Base-by-base conservation (phyloP, 2,113 vertebrate genomes). In the Echinops telfairi region DNA sequence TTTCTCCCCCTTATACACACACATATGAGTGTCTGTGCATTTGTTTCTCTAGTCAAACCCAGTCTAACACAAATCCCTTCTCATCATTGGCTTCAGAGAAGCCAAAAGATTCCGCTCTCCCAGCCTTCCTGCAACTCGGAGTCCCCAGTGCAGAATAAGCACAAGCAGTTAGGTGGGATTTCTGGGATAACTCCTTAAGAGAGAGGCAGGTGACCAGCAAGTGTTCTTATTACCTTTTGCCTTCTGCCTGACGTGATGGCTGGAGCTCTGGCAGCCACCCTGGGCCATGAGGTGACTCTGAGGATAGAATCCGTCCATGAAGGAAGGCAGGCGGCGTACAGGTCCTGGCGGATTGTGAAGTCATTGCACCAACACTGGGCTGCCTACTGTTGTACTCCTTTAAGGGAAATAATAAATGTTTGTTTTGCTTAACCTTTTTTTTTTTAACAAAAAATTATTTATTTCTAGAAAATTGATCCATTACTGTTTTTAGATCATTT, bases 361-460 rank as follows among this genome's bases (percentile, higher is more conserved):
- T 70, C 68, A 12, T 76, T 80, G 53, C 16, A 53, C 16, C 47
- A 31, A 43, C 43, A 60, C 60, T 33, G 47, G 76, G n/a, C 80
- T 40, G 47, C 75, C 47, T 58, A 68, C 66, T n/a, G 2, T 79
- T 58, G 4, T 27, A 43, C 68, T 58, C 83, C 29, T 76, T 53
- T 57, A 36, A 89, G 14, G 85, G 76, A 78, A 88, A 68, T 43
- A 70, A 36, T 33, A 62, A 77, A 82, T 6, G 58, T 23, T 62
- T 70, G 47, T 71, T 89, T 94, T 91, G 22, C n/a, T 17, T 78
- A 57, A 94, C 68, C 68, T 89, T 88, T 75, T 85, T 38, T n/a
- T 71, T 31, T 33, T 60, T 47, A 47, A 47, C 5, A 47, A 47
- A 47, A 47, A 47, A 47, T 6, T 5, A 47, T 6, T 47, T 47